Conservation (phyloP, 2,797 vertebrate genomes). For the Spinus pinus region DNA sequence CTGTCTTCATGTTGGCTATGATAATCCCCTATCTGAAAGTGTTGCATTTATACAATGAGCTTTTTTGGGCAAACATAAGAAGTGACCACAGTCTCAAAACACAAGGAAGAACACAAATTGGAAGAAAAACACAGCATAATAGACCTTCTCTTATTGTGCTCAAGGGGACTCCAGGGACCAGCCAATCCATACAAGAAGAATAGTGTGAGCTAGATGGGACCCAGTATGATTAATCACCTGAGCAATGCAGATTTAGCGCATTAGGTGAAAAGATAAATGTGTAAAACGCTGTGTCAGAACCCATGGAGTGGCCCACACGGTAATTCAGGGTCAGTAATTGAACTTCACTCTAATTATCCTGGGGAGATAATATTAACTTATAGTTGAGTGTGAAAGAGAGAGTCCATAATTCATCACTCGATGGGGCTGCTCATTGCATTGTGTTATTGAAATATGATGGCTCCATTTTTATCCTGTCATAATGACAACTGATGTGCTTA, state of each 20-base stretch:
- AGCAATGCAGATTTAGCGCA: conserved; percentile 90
- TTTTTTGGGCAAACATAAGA: not conserved
- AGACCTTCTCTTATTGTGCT: conserved; percentile 85
- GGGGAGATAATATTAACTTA: conserved; percentile 99
- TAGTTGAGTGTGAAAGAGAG: conserved; percentile 85
- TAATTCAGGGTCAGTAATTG: conserved; percentile 95
- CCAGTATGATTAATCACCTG: conserved; percentile 91
- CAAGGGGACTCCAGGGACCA: conserved; percentile 88
- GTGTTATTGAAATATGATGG: conserved; percentile 99
- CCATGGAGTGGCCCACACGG: conserved; percentile 82
- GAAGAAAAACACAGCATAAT: conserved; percentile 82
- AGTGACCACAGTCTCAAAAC: conserved; percentile 76
- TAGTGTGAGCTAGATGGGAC: conserved; percentile 77
- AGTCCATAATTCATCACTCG: conserved; percentile 91
- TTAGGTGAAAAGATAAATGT: conserved; percentile 95
- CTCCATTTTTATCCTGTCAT: conserved; percentile 99
- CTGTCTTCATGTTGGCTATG: not conserved
- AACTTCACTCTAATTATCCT: conserved; percentile 99
- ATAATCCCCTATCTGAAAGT: not conserved
- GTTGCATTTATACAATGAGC: not conserved
- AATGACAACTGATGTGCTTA: conserved; percentile 99
- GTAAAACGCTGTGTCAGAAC: conserved; percentile 87
- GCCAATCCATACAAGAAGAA: conserved; percentile 88
- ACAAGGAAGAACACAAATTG: conserved; percentile 84
- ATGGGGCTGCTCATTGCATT: conserved; percentile 86